Evolutionary conservation across 2,113 vertebrate species (phyloP), one percentile per base, ranked within the genome.

Genomic region (Amphiprion ocellaris): DNA sequence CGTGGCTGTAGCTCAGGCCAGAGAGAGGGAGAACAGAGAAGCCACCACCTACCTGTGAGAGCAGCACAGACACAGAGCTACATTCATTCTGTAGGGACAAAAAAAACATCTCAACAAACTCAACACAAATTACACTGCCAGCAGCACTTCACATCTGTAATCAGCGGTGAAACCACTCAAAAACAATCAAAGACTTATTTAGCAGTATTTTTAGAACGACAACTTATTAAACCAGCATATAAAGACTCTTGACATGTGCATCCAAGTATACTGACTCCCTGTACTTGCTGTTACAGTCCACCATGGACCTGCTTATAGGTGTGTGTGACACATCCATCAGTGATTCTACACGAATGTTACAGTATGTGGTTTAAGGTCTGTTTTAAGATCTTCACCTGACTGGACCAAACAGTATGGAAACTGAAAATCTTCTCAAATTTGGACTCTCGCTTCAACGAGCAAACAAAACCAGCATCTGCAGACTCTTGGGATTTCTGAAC

Each of bases 1-100:
- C 2, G 96, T 99, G n/a, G 98, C 97, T 0, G 94, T 99, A 2
- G 98, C 97, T 0, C 97, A 97, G 90, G 98, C 96, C 2, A 95
- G 92, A 19, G 96, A 99, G 86, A 92, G 95, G 15, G 96, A 97
- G 82, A 97, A 95, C 84, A 88, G 87, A 46, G 97, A 99, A 87
- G 95, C 97, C 8, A 99, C 97, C 82, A 99, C 98, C 0, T 97
- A 97, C 92, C 94, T 99, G 77, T 98, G 95, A 93, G 59, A 81
- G 1, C 33, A 1, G 33, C 19, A 4, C 39, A 7, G 8, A 28
- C 4, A 14, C 49, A 52, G 49, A 52, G 15, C 49, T 54, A 33
- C 14, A n/a, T 24, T 9, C 24, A 37, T 10, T 30, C 41, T 33
- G 23, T 9, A 9, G 17, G 41, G 44, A 66, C 30, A 53, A 17